These are phyloP conservation scores for Leptinotarsa juncta DNA, from an alignment of 2,888 invertebrate species.

Conservation along the genomic window DNA sequence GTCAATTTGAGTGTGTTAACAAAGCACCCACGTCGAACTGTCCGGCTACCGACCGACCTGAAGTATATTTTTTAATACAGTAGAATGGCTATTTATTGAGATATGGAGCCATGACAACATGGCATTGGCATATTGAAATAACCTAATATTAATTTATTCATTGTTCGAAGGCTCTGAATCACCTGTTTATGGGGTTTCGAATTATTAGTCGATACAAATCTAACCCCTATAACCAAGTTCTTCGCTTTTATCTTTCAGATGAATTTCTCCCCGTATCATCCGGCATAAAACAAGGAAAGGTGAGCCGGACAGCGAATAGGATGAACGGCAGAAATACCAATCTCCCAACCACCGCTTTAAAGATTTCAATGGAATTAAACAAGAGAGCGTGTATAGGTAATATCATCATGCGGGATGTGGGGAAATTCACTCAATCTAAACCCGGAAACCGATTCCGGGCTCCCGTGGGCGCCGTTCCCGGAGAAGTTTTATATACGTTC, in stretches of 20 bases:
- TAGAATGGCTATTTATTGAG: too few species aligned
- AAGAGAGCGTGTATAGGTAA: conserved; percentile 63
- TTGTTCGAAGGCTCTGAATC: too few species aligned
- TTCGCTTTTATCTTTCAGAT: background rate
- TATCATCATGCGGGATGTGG: conserved; percentile 62
- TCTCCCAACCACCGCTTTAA: conserved; percentile 52
- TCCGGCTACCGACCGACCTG: too few species aligned
- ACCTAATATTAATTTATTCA: too few species aligned
- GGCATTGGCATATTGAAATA: too few species aligned
- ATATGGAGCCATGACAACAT: too few species aligned
- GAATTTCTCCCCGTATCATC: background rate
- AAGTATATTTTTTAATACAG: too few species aligned
- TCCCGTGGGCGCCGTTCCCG: conserved; percentile 64
- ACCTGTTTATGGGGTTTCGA: too few species aligned
- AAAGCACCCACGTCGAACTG: too few species aligned
- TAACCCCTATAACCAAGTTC: too few species aligned
- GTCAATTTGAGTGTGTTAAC: too few species aligned
- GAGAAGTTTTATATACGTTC: conserved; percentile 63
- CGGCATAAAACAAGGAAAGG: background rate
- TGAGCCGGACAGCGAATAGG: conserved; percentile 11
- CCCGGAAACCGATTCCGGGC: conserved; percentile 65
- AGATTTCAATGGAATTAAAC: conserved; percentile 65
- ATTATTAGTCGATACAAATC: too few species aligned
- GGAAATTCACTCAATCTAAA: conserved; percentile 67
- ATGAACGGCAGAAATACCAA: conserved; percentile 23